Evolutionary conservation across 2,113 vertebrate genomes (phyloP), one percentile per base, ranked within the genome.

Genomic region (Dipodomys stephensi): DNA sequence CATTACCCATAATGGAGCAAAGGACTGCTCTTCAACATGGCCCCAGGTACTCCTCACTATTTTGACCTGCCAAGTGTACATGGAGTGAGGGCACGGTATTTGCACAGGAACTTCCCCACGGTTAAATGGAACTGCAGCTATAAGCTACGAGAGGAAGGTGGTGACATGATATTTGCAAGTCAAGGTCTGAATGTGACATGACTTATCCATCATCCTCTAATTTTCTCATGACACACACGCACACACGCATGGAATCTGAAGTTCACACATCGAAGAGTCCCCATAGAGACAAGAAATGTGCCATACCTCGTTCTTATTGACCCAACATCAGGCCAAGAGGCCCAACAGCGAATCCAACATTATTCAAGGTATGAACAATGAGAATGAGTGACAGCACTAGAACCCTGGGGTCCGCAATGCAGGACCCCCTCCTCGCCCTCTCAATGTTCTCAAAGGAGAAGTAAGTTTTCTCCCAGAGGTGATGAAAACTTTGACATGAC

Each of bases 401-500:
- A 94, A 46, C 18, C 15, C 53, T 6, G 10, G 49, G 64, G 7
- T 64, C n/a, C 92, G 7, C 39, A n/a, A 25, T 39, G 18, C 71
- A 60, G 77, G 65, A 39, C 12, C 6, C 1, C 7, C 16, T 2
- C 7, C 6, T 6, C 22, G 46, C 32, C 76, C 10, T n/a, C 20
- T 2, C 23, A 27, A 2, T 57, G 9, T 69, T 57, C 77, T 84
- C 53, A 77, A 60, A 72, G 73, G 32, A 53, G 27, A 60, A 77
- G 74, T 3, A 39, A 9, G 9, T 86, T 68, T 89, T 88, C 44
- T 88, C 90, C 53, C 8, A 68, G 76, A 94, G 68, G 73, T 93
- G 93, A 85, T 76, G 84, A 94, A 92, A 96, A 97, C 39, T 88
- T 94, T 92, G 87, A 96, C 72, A 77, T 73, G 77, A n/a, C 69